Base-by-base conservation (phyloP, 2,797 vertebrate species). In the Otolemur crassicaudatus region DNA sequence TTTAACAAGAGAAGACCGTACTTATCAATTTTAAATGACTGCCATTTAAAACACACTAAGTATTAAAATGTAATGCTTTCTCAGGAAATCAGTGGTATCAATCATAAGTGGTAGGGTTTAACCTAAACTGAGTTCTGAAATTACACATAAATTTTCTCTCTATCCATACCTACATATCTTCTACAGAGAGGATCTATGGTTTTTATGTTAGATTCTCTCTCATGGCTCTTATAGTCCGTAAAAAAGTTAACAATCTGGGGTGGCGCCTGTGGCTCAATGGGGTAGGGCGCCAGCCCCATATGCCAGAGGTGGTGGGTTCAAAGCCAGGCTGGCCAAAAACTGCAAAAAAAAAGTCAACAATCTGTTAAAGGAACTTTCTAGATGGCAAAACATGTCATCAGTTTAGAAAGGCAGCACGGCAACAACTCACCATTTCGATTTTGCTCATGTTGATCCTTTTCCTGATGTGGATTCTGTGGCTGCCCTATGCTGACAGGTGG, bases 371-470 rank as follows among this genome's bases (percentile, higher is more conserved):
- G 81, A 90, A 80, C n/a, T 76, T 58, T 40, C 2, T 25, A 27
- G 58, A 4, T 46, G 63, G 81, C 65, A 3, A 91, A 37, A 56
- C n/a, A 16, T 1, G 29, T 7, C 43, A 73, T 20, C 5, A 43
- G 14, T 53, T 91, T 76, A 5, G 65, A 46, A 40, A 9, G 27
- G 1, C 43, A 69, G 53, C 53, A 84, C 12, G 67, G 49, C 2
- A 43, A 67, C 10, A 72, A 94, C 98, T 86, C 94, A 99, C 99
- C 99, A 79, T 99, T 99, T 95, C 99, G 99, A 96, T 98, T 98
- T 83, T 99, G 99, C 43, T 99, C 99, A 11, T 99, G 99, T 22
- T 99, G 99, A 89, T 99, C 99, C 98, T 99, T 99, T 97, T 99
- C 99, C 20, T 98, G 99, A 86, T 98, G 98, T 1, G 97, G 98